A percentile compares a stretch with the other conserved stretches of the same genome.
Conservation (phyloP, 2,797 vertebrate genomes). For the Cynodonichthys magdalenae region DNA sequence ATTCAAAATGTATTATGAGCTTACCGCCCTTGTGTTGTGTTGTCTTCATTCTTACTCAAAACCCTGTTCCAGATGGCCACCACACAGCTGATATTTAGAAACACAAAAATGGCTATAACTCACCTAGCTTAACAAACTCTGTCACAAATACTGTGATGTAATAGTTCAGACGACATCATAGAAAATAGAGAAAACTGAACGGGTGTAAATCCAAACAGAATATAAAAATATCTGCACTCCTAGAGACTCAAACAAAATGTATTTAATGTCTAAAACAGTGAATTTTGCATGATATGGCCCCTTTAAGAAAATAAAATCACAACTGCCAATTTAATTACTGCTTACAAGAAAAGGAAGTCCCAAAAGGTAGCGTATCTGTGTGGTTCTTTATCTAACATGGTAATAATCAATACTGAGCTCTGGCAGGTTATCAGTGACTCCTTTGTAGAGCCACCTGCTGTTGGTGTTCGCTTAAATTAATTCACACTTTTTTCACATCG, state of each 20-base stretch:
- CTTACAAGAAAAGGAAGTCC: not conserved
- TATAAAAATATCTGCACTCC: too few species aligned
- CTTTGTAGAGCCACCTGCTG: constrained; percentile 18
- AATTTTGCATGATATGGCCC: not conserved
- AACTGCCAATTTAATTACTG: too few species aligned
- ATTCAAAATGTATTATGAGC: constrained; percentile 6
- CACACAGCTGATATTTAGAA: too few species aligned
- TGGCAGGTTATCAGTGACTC: constrained; percentile 50
- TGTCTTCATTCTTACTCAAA: too few species aligned
- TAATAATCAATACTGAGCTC: constrained; percentile 55
- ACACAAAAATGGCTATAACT: too few species aligned
- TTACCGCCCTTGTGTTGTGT: constrained; percentile 1
- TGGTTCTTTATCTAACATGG: constrained; percentile 41
- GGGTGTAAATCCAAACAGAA: too few species aligned
- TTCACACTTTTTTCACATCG: constrained; percentile 50
- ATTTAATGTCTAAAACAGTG: not conserved
- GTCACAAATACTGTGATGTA: too few species aligned
- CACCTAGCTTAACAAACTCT: too few species aligned
- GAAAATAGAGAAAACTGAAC: too few species aligned
- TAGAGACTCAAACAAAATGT: too few species aligned
- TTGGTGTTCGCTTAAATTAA: constrained; percentile 47
- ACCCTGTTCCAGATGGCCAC: too few species aligned
- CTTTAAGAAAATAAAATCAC: not conserved
- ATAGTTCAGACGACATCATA: too few species aligned
- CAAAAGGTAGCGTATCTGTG: not conserved